These are phyloP conservation scores for Spisula subtruncata DNA, from an alignment of 2,888 invertebrate genomes.

Conservation along the genomic window DNA sequence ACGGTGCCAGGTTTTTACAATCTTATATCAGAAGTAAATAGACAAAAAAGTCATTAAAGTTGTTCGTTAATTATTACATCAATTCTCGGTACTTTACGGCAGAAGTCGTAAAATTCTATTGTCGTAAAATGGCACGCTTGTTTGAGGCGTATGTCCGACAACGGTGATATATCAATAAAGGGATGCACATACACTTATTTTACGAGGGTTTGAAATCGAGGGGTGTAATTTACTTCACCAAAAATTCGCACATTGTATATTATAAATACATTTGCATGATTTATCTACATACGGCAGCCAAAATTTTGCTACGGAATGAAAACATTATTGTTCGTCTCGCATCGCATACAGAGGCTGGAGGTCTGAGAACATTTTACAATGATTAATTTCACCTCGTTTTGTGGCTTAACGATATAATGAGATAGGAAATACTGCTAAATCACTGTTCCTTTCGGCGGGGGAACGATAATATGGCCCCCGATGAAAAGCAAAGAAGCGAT, in stretches of 20 bases:
- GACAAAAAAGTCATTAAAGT: not conserved
- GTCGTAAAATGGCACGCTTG: not conserved
- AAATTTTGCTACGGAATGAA: conserved; percentile 59
- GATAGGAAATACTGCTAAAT: conserved; percentile 41
- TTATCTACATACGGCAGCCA: conserved; percentile 50
- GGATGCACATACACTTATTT: conserved; percentile 16
- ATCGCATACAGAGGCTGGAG: conserved; percentile 46
- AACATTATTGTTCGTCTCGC: conserved; percentile 65
- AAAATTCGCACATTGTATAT: conserved; percentile 17
- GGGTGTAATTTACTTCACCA: conserved; percentile 2
- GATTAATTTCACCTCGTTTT: conserved; percentile 63
- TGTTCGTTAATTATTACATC: conserved; percentile 21
- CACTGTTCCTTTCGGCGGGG: conserved; percentile 36
- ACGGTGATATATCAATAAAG: conserved; percentile 7
- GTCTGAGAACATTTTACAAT: conserved; percentile 53
- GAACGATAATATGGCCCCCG: conserved; percentile 50
- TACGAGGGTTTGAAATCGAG: conserved; percentile 3
- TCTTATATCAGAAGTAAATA: not conserved
- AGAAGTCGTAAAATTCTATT: not conserved
- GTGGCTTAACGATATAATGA: conserved; percentile 57
- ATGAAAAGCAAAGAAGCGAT: conserved; percentile 59
- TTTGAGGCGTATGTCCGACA: not conserved
- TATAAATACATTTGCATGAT: conserved; percentile 52
- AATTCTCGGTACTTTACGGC: not conserved
- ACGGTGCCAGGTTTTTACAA: not conserved